A percentile compares a stretch with the other conserved stretches of the same genome.
These are phyloP conservation scores for Macrosiphum euphorbiae DNA, from an alignment of 2,888 invertebrate species.

Conservation along the genomic window DNA sequence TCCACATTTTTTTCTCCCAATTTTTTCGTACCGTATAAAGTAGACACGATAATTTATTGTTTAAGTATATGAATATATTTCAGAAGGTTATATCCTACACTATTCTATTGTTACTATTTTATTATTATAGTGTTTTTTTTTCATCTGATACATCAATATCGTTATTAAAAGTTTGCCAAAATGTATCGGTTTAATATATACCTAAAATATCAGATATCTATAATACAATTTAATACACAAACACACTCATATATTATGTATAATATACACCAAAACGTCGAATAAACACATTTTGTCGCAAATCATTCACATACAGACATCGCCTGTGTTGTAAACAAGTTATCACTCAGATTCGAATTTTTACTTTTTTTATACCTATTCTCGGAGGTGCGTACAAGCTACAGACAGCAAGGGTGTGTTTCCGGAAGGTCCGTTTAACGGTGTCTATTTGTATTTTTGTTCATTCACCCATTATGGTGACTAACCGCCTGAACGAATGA, in stretches of 20 bases:
- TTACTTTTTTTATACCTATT: background rate
- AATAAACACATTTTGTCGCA: background rate
- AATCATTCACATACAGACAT: background rate
- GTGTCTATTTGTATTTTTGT: background rate
- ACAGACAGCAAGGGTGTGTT: background rate
- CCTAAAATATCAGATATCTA: background rate
- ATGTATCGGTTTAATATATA: background rate
- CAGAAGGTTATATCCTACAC: background rate
- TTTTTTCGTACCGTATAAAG: background rate
- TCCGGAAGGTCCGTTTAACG: conserved; percentile 20
- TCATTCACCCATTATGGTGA: conserved; percentile 25
- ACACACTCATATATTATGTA: background rate
- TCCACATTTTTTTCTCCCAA: background rate
- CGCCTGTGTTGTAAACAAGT: background rate
- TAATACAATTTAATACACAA: background rate
- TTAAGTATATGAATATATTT: background rate
- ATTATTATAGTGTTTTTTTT: background rate
- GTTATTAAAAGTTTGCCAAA: background rate
- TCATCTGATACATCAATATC: background rate
- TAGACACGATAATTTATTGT: background rate
- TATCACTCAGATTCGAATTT: background rate
- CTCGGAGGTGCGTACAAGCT: background rate
- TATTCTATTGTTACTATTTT: background rate
- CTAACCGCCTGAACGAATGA: conserved; percentile 40
- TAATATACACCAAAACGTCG: background rate